Evolutionary conservation across 1,140 invertebrate species (phyloP).

Genomic region (Zaprionus kolodkinae): DNA sequence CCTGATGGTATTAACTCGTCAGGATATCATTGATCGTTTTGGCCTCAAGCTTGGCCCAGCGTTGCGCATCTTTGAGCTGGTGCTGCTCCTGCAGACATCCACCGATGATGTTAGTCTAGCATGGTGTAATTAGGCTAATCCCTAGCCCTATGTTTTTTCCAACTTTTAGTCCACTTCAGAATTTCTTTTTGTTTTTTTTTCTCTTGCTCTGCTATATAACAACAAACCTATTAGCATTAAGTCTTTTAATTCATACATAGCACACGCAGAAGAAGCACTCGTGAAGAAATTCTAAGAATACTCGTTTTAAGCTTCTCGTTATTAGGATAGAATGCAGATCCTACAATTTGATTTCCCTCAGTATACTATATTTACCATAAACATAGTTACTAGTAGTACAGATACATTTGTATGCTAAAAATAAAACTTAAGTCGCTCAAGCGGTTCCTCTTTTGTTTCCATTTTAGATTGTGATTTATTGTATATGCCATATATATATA

Average conservation of each 20-base stretch:
- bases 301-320: conserved; percentile 17
- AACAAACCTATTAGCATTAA: not conserved
- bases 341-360: conserved; percentile 10
- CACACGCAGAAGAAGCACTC: not conserved
- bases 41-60: conserved; percentile 76
- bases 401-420: not conserved
- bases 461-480: too few species aligned
- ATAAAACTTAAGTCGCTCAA: conserved; percentile 5
- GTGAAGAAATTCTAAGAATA: conserved; percentile 10
- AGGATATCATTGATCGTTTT: conserved; percentile 71
- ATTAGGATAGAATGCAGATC: conserved; percentile 18
- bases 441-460: not conserved
- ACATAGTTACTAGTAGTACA: not conserved
- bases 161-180: not conserved
- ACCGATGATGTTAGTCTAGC: conserved; percentile 51
- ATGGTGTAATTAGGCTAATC: conserved; percentile 51
- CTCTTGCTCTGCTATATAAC: not conserved
- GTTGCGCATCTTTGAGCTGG: conserved; percentile 67
- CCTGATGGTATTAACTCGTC: conserved; percentile 69
- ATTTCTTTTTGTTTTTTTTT: conserved; percentile 13
- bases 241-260: conserved; percentile 4
- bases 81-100: conserved; percentile 61
- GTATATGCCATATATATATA: not conserved
- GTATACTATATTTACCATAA: not conserved
- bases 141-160: not conserved